Evolutionary conservation across 2,888 invertebrate genomes (phyloP), one percentile per base, ranked within the genome.

Genomic region (Eilema depressum): DNA sequence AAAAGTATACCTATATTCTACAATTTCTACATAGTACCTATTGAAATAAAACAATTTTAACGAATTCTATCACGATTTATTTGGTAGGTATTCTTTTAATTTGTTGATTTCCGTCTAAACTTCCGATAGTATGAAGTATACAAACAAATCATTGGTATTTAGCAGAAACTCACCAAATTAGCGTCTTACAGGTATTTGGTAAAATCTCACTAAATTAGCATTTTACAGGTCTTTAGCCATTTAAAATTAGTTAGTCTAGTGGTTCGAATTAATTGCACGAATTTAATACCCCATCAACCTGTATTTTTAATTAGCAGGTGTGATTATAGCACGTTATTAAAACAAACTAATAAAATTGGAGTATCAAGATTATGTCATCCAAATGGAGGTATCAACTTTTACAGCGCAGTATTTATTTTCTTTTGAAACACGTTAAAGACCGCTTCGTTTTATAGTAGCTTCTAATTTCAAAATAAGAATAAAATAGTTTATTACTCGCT

Each of bases 311-410:
- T 41, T 33, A 60, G n/a, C 65, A 64, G 64, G 37, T 65, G 64
- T 65, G 33, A 71, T 71, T 61, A 68, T 71, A 47, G 61, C 64
- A 47, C 30, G 63, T 68, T 56, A 41, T 62, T 62, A 71, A 71
- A 61, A 41, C 41, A 65, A 70, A 25, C 63, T 37, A 37, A 57
- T 63, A 63, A 66, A 57, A 63, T 37, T 3, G 26, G 57, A 57
- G 14, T 56, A n/a, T 57, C 37, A 60, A 17, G 26, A 25, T 53
- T 62, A 62, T 28, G 47, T 37, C 47, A 47, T 47, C n/a, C 17
- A 64, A 57, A 61, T 41, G 37, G 61, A 64, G 26, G 28, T 61
- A 61, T 61, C 30, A 61, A 61, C 61, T 28, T 61, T n/a, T 61
- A 61, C 30, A 26, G 59, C 59, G 7, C 59, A 1, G 59, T 28